Evolutionary conservation across 2,113 vertebrate species (phyloP), one percentile per base, ranked within the genome.

Genomic region (Vulpes vulpes): DNA sequence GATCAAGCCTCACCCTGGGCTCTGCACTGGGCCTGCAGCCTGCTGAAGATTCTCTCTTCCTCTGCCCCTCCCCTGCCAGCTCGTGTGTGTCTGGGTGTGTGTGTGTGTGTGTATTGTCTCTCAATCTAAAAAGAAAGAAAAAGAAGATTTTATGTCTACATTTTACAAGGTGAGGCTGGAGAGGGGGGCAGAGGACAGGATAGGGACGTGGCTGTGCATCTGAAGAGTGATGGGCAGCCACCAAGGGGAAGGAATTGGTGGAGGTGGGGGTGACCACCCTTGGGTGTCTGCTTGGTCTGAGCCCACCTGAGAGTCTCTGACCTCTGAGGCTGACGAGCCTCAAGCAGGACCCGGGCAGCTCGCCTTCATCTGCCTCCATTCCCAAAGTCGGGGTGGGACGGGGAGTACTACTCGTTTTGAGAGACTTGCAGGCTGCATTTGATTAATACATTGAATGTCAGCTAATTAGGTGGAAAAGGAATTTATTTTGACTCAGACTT

Each of bases 401-500:
- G 89, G 43, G 69, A 43, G 30, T 60, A 59, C 22, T 3, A 35
- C 81, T n/a, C 25, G 5, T 55, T 86, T 59, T 32, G 35, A 83
- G 11, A 67, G 67, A 89, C 60, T 89, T 74, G 53, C n/a, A 55
- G 62, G 27, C 19, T 65, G 22, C 5, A 22, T 65, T 64, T 3
- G 38, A 23, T 43, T n/a, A 30, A 65, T 65, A 64, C 19, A 20
- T n/a, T 51, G 76, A 71, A 22, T 38, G 15, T 51, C 59, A 92
- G 53, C 81, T 62, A 84, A 57, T 62, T 57, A 81, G 49, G 27
- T 76, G 38, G 64, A 91, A 95, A 90, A 59, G 73, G 83, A 93
- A 87, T 95, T 83, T 67, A 94, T 84, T 85, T 93, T 64, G 91
- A 94, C 55, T 86, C 35, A 87, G 74, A 83, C 25, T 85, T 90